Percentiles rank a stretch among this genome's conserved stretches.
phyloP scores from a whole-genome alignment of 2,113 vertebrate species.

The Halcyon malimbica region DNA sequence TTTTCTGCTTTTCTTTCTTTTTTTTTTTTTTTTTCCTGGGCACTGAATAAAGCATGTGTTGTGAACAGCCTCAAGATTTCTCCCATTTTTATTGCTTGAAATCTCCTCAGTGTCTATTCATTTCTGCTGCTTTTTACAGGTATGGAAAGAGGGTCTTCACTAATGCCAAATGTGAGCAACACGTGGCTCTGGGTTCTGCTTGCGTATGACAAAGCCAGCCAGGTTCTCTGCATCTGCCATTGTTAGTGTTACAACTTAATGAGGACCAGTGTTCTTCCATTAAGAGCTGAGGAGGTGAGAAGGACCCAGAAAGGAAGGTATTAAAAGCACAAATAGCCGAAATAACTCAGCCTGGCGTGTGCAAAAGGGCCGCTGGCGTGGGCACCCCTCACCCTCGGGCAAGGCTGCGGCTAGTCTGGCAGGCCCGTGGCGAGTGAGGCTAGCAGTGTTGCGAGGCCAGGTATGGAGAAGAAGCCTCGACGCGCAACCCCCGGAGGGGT shows the following conservation, averaged over 20 bases:
- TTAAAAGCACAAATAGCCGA: neutral
- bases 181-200: neutral
- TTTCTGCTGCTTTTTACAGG: neutral
- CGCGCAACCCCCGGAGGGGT: rapidly evolving
- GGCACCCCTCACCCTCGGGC: rapidly evolving
- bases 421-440: rapidly evolving
- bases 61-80: neutral
- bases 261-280: neutral
- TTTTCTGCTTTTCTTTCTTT: neutral
- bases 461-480: neutral
- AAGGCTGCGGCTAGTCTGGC: neutral
- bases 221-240: neutral
- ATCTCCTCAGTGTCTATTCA: neutral
- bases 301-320: neutral
- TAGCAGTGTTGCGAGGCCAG: no score
- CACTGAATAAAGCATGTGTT: neutral
- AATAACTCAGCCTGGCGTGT: rapidly evolving
- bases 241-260: rapidly evolving
- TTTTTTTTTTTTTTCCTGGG: neutral
- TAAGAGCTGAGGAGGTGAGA: neutral
- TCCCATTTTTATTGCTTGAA: neutral
- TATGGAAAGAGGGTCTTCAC: neutral
- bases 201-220: neutral
- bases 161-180: neutral
- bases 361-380: rapidly evolving